Percentiles rank a stretch among this genome's conserved stretches.
Conservation (phyloP, 1,140 invertebrate genomes). For the Drosophila sp. region DNA sequence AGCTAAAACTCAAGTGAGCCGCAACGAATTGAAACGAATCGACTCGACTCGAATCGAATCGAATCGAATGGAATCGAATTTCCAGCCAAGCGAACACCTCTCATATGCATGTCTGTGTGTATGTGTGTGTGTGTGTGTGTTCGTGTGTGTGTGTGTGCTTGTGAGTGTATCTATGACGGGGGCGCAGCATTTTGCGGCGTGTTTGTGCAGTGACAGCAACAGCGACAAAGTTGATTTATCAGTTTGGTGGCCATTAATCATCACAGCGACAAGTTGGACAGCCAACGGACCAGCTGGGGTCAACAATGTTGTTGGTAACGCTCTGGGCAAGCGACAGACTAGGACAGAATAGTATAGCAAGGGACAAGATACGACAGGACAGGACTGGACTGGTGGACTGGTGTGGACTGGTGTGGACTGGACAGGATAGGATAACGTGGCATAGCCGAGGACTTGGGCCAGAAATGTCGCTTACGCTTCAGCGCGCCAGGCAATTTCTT, state of each 20-base stretch:
- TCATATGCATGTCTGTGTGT: neutral
- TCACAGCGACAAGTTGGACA: constrained; percentile 82
- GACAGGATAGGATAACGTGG: constrained; percentile 22
- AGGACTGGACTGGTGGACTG: constrained; percentile 12
- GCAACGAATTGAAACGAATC: constrained; percentile 77
- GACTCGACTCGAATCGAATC: constrained; percentile 55
- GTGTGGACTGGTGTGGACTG: constrained; percentile 4
- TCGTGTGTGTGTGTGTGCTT: constrained; percentile 7
- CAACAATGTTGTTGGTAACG: constrained; percentile 60
- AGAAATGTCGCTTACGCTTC: constrained; percentile 80
- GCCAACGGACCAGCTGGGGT: constrained; percentile 80
- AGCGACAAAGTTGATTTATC: constrained; percentile 83
- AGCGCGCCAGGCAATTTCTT: constrained; percentile 71
- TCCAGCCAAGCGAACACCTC: constrained; percentile 31
- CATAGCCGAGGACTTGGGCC: constrained; percentile 34
- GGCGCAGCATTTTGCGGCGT: constrained; percentile 78
- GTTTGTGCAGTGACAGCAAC: constrained; percentile 83
- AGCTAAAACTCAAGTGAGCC: constrained; percentile 82
- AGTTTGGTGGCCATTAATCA: constrained; percentile 83
- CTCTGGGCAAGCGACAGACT: constrained; percentile 11
- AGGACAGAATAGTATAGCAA: neutral
- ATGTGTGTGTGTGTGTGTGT: neutral
- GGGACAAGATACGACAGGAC: neutral
- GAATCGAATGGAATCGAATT: constrained; percentile 59
- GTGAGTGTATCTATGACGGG: constrained; percentile 34